Conservation (phyloP, 1,140 invertebrate species). For the Eriocheir sinensis region DNA sequence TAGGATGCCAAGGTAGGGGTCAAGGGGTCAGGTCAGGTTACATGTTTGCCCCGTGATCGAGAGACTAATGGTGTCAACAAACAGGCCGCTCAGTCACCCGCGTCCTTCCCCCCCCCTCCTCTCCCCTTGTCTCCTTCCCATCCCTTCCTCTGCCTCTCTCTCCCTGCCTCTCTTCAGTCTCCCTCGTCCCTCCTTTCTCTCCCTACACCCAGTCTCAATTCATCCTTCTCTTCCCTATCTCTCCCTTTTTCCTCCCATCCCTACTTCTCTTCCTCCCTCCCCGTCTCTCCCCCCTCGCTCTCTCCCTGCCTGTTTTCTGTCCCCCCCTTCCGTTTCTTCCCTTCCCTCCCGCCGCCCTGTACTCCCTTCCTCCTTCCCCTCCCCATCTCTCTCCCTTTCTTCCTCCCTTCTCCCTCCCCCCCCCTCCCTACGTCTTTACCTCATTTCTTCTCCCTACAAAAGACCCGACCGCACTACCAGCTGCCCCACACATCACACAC, state of each 20-base stretch:
- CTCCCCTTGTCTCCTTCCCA: not conserved
- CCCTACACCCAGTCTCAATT: not conserved
- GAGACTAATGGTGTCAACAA: conserved; percentile 24
- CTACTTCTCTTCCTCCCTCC: not conserved
- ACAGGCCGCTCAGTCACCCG: not conserved
- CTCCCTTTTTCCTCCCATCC: not conserved
- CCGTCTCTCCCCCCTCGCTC: not conserved
- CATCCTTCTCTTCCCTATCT: not conserved
- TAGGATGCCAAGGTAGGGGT: not conserved
- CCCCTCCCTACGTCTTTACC: not conserved
- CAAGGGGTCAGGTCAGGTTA: not conserved
- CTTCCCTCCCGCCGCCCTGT: no score
- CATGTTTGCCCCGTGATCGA: not conserved
- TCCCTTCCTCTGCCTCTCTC: not conserved
- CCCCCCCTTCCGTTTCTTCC: no score
- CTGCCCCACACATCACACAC: not conserved
- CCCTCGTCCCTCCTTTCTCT: not conserved
- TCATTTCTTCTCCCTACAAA: not conserved
- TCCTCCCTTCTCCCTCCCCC: not conserved
- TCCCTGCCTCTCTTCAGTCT: not conserved
- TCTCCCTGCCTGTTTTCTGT: not conserved
- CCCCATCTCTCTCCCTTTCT: not conserved
- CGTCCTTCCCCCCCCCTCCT: conserved; percentile 4
- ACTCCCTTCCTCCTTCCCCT: not conserved
- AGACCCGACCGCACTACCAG: not conserved